Evolutionary conservation across 2,113 vertebrate genomes (phyloP).

Genomic region (Polypterus bichir): DNA sequence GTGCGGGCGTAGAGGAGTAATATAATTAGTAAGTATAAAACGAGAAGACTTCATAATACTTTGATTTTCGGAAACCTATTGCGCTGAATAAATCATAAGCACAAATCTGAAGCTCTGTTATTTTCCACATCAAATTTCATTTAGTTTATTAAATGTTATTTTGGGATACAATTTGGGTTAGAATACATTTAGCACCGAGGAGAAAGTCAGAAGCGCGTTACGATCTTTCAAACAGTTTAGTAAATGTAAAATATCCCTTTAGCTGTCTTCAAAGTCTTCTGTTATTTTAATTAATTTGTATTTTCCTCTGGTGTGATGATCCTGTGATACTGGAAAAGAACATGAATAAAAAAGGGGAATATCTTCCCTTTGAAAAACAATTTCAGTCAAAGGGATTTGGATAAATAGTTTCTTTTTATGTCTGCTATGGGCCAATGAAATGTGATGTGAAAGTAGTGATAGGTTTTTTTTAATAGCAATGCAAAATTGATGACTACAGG

Average conservation of each 20-base stretch:
- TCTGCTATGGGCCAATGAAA: conserved; percentile 45
- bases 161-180: background rate
- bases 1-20: too few relatives aligned
- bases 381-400: conserved; percentile 51
- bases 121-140: background rate
- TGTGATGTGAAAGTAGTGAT: conserved; percentile 48
- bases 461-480: conserved; percentile 55
- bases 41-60: too few relatives aligned
- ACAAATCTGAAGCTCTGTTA: too few relatives aligned
- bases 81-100: too few relatives aligned
- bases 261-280: conserved; percentile 37
- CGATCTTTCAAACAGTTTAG: conserved; percentile 46
- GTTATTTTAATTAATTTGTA: conserved; percentile 50
- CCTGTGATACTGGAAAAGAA: conserved; percentile 52
- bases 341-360: conserved; percentile 36
- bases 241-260: conserved; percentile 28
- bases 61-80: too few relatives aligned
- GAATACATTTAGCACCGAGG: background rate
- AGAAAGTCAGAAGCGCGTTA: conserved; percentile 17
- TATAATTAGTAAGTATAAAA: too few relatives aligned
- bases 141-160: background rate
- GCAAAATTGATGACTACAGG: conserved; percentile 57
- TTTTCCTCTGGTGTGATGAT: conserved; percentile 39
- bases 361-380: conserved; percentile 61
- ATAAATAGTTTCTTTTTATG: conserved; percentile 56